These are phyloP conservation scores for Zenarchopterus dispar DNA, from an alignment of 2,797 vertebrate species.

Conservation along the genomic window DNA sequence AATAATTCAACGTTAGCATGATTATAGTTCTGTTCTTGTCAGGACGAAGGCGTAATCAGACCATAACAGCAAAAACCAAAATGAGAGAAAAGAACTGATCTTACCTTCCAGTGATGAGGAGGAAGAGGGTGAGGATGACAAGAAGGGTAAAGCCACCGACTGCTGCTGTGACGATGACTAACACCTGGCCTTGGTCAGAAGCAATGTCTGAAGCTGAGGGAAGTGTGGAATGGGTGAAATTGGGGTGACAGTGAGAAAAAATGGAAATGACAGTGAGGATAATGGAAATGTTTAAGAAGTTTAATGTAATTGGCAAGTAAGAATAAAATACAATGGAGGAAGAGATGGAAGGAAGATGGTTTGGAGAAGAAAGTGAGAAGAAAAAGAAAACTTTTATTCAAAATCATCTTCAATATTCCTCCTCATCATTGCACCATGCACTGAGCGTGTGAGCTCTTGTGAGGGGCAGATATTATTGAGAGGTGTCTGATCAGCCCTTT, in stretches of 20 bases:
- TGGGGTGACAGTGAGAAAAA: not conserved
- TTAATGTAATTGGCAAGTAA: constrained; percentile 9
- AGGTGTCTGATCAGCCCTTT: constrained; percentile 66
- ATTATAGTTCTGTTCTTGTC: too few relatives aligned
- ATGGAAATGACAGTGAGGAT: too few relatives aligned
- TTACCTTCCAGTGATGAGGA: constrained; percentile 97
- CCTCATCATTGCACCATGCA: constrained; percentile 20
- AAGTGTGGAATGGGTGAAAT: not conserved
- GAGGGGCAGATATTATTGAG: constrained; percentile 42
- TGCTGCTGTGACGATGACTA: constrained; percentile 93
- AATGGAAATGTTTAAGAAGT: not conserved
- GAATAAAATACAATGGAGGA: constrained; percentile 1
- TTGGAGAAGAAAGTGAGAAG: constrained; percentile 3
- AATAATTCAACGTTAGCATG: too few relatives aligned
- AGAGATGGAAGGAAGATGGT: constrained; percentile 3
- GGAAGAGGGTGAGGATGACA: constrained; percentile 95
- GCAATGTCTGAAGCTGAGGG: constrained; percentile 91
- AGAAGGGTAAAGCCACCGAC: constrained; percentile 95
- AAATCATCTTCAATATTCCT: constrained; percentile 36
- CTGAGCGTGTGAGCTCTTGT: constrained; percentile 10
- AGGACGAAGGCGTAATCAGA: too few relatives aligned
- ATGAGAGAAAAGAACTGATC: not conserved
- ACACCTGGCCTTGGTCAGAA: constrained; percentile 93
- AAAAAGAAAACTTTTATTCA: constrained; percentile 29
- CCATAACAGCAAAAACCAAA: not conserved